Base-by-base conservation (phyloP, 2,888 invertebrate genomes). In the Drosophila parthenogenetica region DNA sequence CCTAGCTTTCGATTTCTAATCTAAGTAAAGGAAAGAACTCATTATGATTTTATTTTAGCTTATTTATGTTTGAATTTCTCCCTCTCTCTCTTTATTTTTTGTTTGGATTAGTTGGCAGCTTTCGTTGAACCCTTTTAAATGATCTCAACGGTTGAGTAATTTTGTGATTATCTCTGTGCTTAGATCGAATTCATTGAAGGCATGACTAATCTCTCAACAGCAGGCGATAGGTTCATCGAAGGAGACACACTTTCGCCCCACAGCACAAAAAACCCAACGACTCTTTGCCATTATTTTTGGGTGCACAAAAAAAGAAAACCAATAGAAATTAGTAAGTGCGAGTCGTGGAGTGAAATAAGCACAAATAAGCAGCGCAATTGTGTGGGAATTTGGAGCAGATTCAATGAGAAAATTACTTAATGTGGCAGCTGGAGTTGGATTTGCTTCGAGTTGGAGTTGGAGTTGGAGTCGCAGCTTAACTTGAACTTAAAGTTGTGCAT, bases 371-470 rank as follows among this genome's bases (percentile, higher is more conserved):
- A 61, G 58, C 55, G 78, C 81, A 83, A 80, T 88, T 87, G 84
- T 81, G 68, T 74, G 79, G 65, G 87, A 87, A 89, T 85, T 79
- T 73, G 59, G 80, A 77, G 77, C 77, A 67, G 63, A 69, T 54
- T 78, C 68, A 81, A 81, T 87, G 81, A 67, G 88, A 84, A 85
- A 85, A 87, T 89, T 69, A 87, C 84, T 88, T 88, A 85, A 88
- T 86, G 81, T 68, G 53, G 37, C 49, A 64, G 17, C 39, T 37
- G 40, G 16, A 62, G 48, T 2, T 29, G 29, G 29, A 19, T 19
- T 19, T 3, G 19, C 3, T 19, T 3, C 2, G 19, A 29, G 8
- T 29, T 8, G 29, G 29, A 29, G 2, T 29, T 48, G 37, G n/a
- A 62, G 46, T 32, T 57, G 54, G 39, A 50, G 17, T 37, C 35